Evolutionary conservation across 2,888 invertebrate species (phyloP).

Genomic region (Coleophora flavipennella): DNA sequence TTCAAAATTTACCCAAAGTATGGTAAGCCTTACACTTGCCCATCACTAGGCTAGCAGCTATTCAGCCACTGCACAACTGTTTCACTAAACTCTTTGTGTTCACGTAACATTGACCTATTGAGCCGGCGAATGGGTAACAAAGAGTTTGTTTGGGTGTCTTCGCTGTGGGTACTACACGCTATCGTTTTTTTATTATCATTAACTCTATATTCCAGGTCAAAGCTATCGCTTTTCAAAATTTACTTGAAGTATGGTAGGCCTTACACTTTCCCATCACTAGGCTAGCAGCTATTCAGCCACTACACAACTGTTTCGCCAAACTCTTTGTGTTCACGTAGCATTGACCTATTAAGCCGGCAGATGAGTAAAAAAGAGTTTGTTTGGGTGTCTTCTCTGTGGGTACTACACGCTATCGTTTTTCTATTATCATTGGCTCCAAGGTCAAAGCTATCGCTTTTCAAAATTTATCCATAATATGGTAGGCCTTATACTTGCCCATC

Average conservation of each 20-base stretch:
- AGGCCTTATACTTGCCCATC: no score
- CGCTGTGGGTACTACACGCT: background rate
- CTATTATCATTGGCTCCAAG: background rate
- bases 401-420: no score
- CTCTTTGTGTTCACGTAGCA: slow-evolving; percentile 63
- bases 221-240: no score
- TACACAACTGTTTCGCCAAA: slow-evolving; percentile 67
- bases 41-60: slow-evolving; percentile 31
- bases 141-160: slow-evolving; percentile 63
- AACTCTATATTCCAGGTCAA: no score
- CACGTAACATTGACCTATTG: slow-evolving; percentile 70
- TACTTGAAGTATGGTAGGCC: no score
- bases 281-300: slow-evolving; percentile 50
- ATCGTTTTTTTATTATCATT: background rate
- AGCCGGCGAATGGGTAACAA: slow-evolving; percentile 65
- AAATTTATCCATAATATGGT: no score
- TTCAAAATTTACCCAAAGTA: no score
- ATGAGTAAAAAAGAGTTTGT: slow-evolving; percentile 62
- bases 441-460: no score
- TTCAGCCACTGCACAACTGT: slow-evolving; percentile 61
- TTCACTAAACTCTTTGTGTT: slow-evolving; percentile 63
- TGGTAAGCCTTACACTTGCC: no score
- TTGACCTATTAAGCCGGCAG: slow-evolving; percentile 70
- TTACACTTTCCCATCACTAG: no score
- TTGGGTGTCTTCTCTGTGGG: slow-evolving; percentile 43